These are phyloP conservation scores for Fukomys damarensis DNA, from an alignment of 2,113 vertebrate genomes.

Conservation along the genomic window DNA sequence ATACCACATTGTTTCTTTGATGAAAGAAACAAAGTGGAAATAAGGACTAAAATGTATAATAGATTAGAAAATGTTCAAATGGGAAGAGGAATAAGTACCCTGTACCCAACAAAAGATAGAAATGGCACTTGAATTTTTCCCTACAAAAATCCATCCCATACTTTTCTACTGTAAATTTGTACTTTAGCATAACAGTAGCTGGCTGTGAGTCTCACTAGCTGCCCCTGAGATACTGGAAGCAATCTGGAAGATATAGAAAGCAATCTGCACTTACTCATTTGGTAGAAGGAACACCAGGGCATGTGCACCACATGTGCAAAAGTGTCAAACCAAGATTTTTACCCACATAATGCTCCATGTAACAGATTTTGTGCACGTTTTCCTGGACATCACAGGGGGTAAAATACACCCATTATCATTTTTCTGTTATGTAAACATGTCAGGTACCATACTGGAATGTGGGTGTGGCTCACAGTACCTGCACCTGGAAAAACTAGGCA, in stretches of 20 bases:
- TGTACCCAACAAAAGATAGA: not conserved
- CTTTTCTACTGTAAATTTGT: not conserved
- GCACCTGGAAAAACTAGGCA: not conserved
- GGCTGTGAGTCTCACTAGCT: not conserved
- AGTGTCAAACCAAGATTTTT: not conserved
- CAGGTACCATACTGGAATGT: not conserved
- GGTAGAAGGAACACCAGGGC: not conserved
- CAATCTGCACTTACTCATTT: not conserved
- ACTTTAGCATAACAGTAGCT: not conserved
- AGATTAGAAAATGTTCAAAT: too few relatives aligned
- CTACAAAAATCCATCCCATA: not conserved
- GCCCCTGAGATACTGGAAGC: too few relatives aligned
- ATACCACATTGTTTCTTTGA: too few relatives aligned
- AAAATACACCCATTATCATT: not conserved
- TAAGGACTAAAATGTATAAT: too few relatives aligned
- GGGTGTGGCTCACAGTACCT: not conserved
- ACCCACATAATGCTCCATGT: not conserved
- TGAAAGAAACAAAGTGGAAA: too few relatives aligned
- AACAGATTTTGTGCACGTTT: not conserved
- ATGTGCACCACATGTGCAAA: not conserved
- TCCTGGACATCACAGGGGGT: not conserved
- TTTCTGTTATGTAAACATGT: not conserved
- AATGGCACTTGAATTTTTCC: not conserved
- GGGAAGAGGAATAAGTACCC: too few relatives aligned
- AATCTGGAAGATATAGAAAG: not conserved